Evolutionary conservation across 2,888 invertebrate species (phyloP).

Genomic region (Drosophila leonis): DNA sequence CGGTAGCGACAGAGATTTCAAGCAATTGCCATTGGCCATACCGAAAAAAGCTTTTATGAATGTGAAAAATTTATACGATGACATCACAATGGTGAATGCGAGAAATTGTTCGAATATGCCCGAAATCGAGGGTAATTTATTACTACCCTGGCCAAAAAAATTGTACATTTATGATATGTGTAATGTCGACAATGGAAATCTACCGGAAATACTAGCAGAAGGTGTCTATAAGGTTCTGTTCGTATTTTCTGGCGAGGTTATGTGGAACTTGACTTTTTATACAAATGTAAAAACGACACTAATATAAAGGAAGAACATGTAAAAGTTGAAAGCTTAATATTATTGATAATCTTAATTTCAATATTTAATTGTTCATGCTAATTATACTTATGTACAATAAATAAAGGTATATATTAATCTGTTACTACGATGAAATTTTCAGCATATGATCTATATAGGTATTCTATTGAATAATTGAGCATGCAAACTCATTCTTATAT

Average conservation of each 20-base stretch:
- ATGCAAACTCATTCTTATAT: too few relatives aligned
- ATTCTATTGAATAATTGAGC: too few relatives aligned
- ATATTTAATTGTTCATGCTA: too few relatives aligned
- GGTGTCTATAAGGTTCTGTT: neutral
- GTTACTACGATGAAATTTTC: too few relatives aligned
- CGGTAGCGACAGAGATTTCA: neutral
- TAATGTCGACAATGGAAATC: neutral
- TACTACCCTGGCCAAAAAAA: neutral
- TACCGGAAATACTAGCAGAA: neutral
- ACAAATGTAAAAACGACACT: neutral
- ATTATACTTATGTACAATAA: too few relatives aligned
- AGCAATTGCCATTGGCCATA: neutral
- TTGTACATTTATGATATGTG: neutral
- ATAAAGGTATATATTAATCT: too few relatives aligned
- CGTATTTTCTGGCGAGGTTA: neutral
- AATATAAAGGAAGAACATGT: neutral
- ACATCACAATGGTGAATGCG: neutral
- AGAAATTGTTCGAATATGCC: neutral
- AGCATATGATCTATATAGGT: too few relatives aligned
- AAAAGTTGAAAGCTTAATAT: too few relatives aligned
- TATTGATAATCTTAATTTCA: too few relatives aligned
- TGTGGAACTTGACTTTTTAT: neutral
- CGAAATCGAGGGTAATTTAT: neutral
- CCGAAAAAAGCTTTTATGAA: neutral
- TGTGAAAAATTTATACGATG: neutral